Base-by-base conservation (phyloP, 2,888 invertebrate species). In the Unio pictorum region DNA sequence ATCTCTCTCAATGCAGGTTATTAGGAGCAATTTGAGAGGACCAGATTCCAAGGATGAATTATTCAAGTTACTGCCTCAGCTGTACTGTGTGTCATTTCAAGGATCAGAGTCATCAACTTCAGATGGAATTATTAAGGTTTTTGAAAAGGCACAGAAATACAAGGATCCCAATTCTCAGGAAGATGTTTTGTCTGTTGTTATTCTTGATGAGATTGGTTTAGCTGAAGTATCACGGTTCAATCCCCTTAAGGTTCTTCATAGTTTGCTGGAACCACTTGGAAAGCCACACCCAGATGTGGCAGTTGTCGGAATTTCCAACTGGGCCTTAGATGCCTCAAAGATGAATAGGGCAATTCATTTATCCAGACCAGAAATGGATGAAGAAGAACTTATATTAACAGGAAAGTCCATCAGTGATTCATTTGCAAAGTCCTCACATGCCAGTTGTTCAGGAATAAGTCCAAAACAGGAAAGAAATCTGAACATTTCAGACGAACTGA, bases 341-440 rank as follows among this genome's bases (percentile, higher is more conserved):
- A 80, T 80, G 80, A 80, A 80, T 61, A 57, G 80, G 66, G 80
- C 71, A 23, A 74, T 78, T 55, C 74, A 69, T 66, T 64, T 78
- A 15, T 70, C 71, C 23, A 61, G 73, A 30, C 73, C 75, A 28
- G 75, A 75, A 28, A 71, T 70, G 61, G 70, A 68, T 62, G 59
- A 26, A 23, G 55, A 65, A 5, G 75, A 75, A 34, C 66, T 75
- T 28, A 58, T 34, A 34, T n/a, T 65, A 4, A 75, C 75, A 15
- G 70, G 64, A 4, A 18, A 59, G 55, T 66, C 69, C 34, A 73
- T 73, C 18, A 61, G 59, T 62, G 61, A 56, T 4, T 60, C 69
- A 55, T 54, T 20, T 5, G 28, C 34, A 18, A 57, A 17, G 15
- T n/a, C 11, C 17, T 45, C 34, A 15, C 20, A 26, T 4, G 55